These are phyloP conservation scores for Trichosurus vulpecula DNA, from an alignment of 2,797 vertebrate genomes.

Conservation along the genomic window DNA sequence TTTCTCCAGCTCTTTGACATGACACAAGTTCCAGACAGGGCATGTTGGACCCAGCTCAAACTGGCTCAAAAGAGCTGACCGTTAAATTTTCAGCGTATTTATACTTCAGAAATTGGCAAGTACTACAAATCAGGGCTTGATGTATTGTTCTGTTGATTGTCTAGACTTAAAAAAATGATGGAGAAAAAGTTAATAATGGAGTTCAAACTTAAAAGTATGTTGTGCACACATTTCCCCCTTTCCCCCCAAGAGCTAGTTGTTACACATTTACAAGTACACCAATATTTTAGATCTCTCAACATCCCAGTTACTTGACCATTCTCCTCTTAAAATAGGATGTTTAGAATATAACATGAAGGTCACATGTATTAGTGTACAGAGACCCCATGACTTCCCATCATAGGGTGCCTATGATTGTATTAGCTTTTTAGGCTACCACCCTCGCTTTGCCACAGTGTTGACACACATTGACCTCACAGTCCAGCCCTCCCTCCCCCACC, in stretches of 20 bases:
- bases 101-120: neutral
- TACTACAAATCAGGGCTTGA: neutral
- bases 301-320: neutral
- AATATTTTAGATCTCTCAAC: neutral
- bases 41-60: neutral
- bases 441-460: neutral
- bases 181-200: neutral
- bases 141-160: neutral
- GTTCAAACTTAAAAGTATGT: neutral
- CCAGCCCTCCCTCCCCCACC: rapidly evolving
- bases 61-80: neutral
- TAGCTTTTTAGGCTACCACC: neutral
- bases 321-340: neutral
- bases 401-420: neutral
- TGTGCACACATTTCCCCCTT: neutral
- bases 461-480: neutral
- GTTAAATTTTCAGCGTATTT: neutral
- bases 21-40: neutral
- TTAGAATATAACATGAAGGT: neutral
- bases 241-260: neutral
- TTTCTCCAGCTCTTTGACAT: neutral
- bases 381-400: neutral
- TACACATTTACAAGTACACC: neutral
- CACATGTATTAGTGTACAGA: neutral
- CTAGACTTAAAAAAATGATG: neutral